Conservation (phyloP, 1,140 invertebrate genomes). For the Solen grandis region DNA sequence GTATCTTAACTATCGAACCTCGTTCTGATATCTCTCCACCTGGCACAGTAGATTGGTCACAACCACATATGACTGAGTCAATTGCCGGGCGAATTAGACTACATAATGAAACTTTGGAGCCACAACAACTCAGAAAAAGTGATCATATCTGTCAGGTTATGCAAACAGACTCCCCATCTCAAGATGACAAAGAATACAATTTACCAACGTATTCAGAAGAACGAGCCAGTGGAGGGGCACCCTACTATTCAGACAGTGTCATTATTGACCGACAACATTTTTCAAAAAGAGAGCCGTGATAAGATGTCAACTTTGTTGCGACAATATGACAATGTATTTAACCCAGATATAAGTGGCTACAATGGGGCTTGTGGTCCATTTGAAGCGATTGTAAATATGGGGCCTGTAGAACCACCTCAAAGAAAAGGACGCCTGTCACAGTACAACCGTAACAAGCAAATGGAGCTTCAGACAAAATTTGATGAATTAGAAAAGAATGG, state of each 20-base stretch:
- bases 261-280: neutral
- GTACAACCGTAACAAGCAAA: slow-evolving; percentile 37
- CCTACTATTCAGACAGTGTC: neutral
- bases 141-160: slow-evolving; percentile 54
- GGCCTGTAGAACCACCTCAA: slow-evolving; percentile 53
- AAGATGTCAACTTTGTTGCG: neutral
- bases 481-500: neutral
- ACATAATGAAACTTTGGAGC: slow-evolving; percentile 23
- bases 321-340: slow-evolving; percentile 43
- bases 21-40: neutral
- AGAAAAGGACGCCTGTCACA: slow-evolving; percentile 48
- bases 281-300: neutral
- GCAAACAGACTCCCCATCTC: neutral
- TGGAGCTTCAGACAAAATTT: slow-evolving; percentile 34
- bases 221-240: slow-evolving; percentile 9
- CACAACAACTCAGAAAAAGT: slow-evolving; percentile 17
- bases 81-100: slow-evolving; percentile 39
- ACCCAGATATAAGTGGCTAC: slow-evolving; percentile 48
- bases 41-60: neutral
- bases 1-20: neutral
- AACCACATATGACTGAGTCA: neutral
- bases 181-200: neutral
- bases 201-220: neutral
- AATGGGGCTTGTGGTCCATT: slow-evolving; percentile 57
- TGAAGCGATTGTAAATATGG: slow-evolving; percentile 58